Evolutionary conservation across 2,797 vertebrate species (phyloP).

Genomic region (Cuniculus paca): DNA sequence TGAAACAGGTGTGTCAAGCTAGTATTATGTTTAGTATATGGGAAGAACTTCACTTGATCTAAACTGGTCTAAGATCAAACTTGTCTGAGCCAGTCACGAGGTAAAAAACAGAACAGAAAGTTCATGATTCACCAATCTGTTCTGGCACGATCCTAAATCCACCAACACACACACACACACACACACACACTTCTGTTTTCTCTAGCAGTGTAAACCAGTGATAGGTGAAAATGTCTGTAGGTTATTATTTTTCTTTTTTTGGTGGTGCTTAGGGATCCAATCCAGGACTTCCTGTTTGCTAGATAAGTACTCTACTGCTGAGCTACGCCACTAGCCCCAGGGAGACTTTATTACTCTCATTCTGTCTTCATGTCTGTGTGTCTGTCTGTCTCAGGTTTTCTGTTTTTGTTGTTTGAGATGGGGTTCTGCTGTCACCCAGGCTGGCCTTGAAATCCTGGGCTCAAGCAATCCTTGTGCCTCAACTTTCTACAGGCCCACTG

Average conservation of each 20-base stretch:
- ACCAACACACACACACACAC: background rate
- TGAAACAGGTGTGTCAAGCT: background rate
- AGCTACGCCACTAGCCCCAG: background rate
- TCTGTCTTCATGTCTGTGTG: background rate
- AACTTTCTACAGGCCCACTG: background rate
- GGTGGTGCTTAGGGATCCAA: background rate
- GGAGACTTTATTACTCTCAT: background rate
- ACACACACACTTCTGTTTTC: background rate
- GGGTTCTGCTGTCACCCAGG: background rate
- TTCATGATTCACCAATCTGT: constrained; percentile 62
- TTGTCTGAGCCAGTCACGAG: constrained; percentile 46
- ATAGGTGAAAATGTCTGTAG: background rate
- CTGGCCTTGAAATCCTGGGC: background rate
- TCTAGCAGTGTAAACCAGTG: background rate
- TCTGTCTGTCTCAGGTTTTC: background rate
- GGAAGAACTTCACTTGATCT: constrained; percentile 43
- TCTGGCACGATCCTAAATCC: background rate
- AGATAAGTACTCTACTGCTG: background rate
- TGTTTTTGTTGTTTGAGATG: background rate
- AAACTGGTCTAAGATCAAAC: constrained; percentile 54
- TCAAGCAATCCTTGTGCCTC: background rate
- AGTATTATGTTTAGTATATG: constrained; percentile 42
- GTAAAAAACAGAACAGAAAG: constrained; percentile 62
- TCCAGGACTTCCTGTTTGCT: background rate
- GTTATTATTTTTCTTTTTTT: background rate